A percentile compares a stretch with the other conserved stretches of the same genome.
phyloP scores from a whole-genome alignment of 2,113 vertebrate species.

The Amazona vittata region DNA sequence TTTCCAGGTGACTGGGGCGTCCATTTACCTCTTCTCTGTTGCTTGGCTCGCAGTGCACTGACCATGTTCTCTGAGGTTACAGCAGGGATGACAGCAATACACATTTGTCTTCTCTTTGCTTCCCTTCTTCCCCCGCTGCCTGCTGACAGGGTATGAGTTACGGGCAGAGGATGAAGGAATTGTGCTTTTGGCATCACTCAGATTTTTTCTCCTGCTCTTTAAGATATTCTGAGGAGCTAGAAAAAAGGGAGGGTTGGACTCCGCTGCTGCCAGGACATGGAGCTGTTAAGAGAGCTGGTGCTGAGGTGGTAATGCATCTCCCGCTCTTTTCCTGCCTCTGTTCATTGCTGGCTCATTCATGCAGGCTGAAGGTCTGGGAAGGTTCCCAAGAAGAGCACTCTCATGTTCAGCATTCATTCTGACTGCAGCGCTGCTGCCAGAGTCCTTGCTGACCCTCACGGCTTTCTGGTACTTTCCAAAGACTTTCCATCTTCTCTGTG shows the following conservation, averaged over 20 bases:
- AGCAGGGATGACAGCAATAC: not conserved
- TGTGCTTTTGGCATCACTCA: not conserved
- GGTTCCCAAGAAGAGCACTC: not conserved
- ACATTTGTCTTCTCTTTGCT: not conserved
- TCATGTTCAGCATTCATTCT: not conserved
- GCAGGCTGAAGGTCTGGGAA: not conserved
- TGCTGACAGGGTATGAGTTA: not conserved
- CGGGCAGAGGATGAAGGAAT: not conserved
- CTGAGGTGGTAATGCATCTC: not conserved
- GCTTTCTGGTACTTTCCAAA: conserved; percentile 7
- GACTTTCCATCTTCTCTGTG: not conserved
- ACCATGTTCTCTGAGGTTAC: not conserved
- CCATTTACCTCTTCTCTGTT: not conserved
- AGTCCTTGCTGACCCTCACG: not conserved
- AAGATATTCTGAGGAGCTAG: not conserved
- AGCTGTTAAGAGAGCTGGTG: not conserved
- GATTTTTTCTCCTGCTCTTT: not conserved
- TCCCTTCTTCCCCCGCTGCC: not conserved
- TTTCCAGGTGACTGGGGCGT: not conserved
- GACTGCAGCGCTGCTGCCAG: not conserved
- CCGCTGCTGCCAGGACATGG: not conserved
- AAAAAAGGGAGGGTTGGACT: not conserved
- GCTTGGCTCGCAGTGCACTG: not conserved
- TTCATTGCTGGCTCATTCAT: not conserved
- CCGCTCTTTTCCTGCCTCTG: not conserved